Percentiles rank a stretch among this genome's conserved stretches.
Conservation (phyloP, 2,888 invertebrate genomes). For the Dasypogon diadema region DNA sequence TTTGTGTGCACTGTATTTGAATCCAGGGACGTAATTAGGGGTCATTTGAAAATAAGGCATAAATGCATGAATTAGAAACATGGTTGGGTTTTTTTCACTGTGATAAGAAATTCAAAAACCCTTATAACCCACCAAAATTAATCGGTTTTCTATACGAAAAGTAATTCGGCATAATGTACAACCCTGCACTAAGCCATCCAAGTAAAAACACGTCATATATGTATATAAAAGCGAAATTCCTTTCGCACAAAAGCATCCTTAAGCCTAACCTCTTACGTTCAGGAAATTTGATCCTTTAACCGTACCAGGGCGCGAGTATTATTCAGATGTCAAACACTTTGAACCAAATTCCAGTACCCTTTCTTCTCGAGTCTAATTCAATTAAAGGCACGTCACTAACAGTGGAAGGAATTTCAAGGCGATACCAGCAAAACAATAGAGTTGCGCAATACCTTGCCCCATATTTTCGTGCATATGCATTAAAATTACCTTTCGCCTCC, state of each 20-base stretch:
- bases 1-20: not conserved
- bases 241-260: too few species aligned
- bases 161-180: too few species aligned
- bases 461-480: not conserved
- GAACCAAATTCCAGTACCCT: not conserved
- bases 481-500: not conserved
- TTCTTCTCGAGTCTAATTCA: conserved; percentile 3
- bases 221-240: too few species aligned
- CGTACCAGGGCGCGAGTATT: conserved; percentile 32
- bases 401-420: not conserved
- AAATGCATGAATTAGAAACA: too few species aligned
- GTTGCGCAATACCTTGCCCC: conserved; percentile 27
- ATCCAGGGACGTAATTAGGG: not conserved
- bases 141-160: too few species aligned
- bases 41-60: not conserved
- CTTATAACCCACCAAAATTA: too few species aligned
- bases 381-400: not conserved
- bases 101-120: too few species aligned
- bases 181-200: too few species aligned
- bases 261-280: too few species aligned
- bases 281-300: conserved; percentile 41
- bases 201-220: too few species aligned
- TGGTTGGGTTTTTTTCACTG: too few species aligned
- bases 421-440: not conserved
- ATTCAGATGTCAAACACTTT: conserved; percentile 38